These are phyloP conservation scores for Phycodurus eques DNA, from an alignment of 2,113 vertebrate species.

Conservation along the genomic window DNA sequence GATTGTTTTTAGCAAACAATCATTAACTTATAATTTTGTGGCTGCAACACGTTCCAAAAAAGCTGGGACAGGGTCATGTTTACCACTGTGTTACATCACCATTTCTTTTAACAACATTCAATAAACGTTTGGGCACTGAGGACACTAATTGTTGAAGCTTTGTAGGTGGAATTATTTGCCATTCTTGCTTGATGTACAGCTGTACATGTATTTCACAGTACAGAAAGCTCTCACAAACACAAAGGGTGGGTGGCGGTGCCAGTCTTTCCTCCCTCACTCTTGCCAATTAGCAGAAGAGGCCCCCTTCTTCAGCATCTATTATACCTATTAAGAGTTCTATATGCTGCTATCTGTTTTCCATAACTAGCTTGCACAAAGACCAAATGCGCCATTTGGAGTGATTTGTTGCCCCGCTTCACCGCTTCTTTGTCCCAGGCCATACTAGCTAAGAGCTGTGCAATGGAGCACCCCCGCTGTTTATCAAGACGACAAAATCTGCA, in stretches of 20 bases:
- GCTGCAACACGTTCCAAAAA: no score
- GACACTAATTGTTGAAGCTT: no score
- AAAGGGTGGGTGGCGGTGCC: slow-evolving; percentile 52
- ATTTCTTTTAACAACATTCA: no score
- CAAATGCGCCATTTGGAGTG: slow-evolving; percentile 92
- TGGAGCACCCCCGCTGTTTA: slow-evolving; percentile 94
- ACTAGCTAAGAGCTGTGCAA: slow-evolving; percentile 91
- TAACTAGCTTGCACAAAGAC: slow-evolving; percentile 92
- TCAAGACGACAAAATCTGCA: slow-evolving; percentile 98
- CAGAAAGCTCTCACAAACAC: slow-evolving; percentile 73
- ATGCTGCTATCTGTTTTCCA: slow-evolving; percentile 85
- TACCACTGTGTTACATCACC: no score
- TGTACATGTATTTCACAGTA: slow-evolving; percentile 83
- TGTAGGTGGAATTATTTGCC: no score
- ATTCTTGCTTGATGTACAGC: no score
- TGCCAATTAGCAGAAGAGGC: slow-evolving; percentile 91
- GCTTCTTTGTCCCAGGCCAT: slow-evolving; percentile 87
- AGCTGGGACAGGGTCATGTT: no score
- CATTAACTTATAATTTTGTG: no score
- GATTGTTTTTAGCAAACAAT: no score
- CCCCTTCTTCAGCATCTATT: slow-evolving; percentile 93
- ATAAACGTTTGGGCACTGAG: no score
- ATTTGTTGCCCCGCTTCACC: slow-evolving; percentile 98
- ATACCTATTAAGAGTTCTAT: slow-evolving; percentile 90
- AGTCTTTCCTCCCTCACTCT: slow-evolving; percentile 33